phyloP scores from a whole-genome alignment of 2,888 invertebrate genomes.

The Smittia aterrima region DNA sequence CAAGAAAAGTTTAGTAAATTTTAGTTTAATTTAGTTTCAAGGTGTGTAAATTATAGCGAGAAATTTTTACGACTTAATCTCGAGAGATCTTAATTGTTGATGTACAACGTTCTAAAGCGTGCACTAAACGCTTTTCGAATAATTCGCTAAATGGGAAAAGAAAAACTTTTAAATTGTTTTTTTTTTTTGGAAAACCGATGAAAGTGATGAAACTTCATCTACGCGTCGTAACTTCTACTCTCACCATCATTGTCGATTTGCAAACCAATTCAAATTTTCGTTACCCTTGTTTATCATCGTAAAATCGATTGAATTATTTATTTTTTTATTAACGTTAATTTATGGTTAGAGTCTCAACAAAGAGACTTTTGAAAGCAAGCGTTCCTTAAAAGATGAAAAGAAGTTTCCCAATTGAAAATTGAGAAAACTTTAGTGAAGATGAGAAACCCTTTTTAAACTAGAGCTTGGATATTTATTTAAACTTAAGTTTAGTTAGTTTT shows the following conservation, averaged over 20 bases:
- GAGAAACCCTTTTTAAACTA: background rate
- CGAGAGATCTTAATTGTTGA: constrained; percentile 38
- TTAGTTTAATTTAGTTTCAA: constrained; percentile 39
- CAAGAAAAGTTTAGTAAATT: constrained; percentile 17
- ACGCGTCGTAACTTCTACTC: no score
- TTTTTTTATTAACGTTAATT: constrained; percentile 24
- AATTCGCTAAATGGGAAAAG: no score
- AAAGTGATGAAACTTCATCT: no score
- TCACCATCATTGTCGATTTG: no score
- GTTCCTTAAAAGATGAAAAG: constrained; percentile 29
- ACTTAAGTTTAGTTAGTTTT: background rate
- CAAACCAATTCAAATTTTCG: constrained; percentile 16
- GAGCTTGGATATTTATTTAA: constrained; percentile 15
- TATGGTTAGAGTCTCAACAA: background rate
- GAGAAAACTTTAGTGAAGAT: background rate
- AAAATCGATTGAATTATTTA: constrained; percentile 21
- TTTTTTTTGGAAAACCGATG: no score
- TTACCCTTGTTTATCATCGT: constrained; percentile 23
- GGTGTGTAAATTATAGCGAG: constrained; percentile 32
- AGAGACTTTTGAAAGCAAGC: constrained; percentile 19
- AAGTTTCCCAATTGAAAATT: background rate
- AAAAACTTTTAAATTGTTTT: no score
- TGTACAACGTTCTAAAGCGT: background rate
- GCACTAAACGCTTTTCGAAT: background rate
- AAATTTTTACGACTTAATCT: constrained; percentile 38